Conservation (phyloP, 2,797 vertebrate species). For the Spinibarbus caldwelli region DNA sequence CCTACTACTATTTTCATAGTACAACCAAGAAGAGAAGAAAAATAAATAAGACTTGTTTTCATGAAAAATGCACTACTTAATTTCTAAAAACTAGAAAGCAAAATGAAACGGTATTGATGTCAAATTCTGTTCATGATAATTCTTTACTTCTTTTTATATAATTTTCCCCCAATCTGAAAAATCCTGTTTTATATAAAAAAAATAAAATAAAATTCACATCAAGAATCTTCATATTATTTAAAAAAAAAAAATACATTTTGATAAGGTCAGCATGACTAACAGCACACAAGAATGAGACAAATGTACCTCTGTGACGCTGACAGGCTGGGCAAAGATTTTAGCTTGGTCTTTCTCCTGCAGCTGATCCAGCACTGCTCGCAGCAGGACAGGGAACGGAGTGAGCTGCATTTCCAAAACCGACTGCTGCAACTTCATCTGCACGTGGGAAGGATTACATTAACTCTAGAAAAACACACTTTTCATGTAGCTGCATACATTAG, state of each 20-base stretch:
- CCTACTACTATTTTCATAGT: not conserved
- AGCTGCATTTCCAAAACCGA: constrained; percentile 90
- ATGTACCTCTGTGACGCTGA: constrained; percentile 89
- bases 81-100: not conserved
- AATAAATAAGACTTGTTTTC: not conserved
- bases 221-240: not conserved
- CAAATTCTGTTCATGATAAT: not conserved
- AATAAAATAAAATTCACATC: not conserved
- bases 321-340: constrained; percentile 92
- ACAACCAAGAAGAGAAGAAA: not conserved
- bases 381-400: constrained; percentile 89
- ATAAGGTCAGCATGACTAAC: not conserved
- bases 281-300: not conserved
- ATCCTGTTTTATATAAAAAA: not conserved
- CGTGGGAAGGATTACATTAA: not conserved
- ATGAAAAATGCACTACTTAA: not conserved
- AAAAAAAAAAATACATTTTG: not conserved
- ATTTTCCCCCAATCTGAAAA: not conserved
- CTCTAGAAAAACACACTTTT: not conserved
- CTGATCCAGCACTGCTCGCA: constrained; percentile 89
- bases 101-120: not conserved
- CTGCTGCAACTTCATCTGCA: constrained; percentile 94
- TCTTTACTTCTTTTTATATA: too few relatives aligned
- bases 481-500: not conserved
- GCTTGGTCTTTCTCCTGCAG: constrained; percentile 94